Evolutionary conservation across 1,140 invertebrate species (phyloP).

Genomic region (Diorhabda elongata): DNA sequence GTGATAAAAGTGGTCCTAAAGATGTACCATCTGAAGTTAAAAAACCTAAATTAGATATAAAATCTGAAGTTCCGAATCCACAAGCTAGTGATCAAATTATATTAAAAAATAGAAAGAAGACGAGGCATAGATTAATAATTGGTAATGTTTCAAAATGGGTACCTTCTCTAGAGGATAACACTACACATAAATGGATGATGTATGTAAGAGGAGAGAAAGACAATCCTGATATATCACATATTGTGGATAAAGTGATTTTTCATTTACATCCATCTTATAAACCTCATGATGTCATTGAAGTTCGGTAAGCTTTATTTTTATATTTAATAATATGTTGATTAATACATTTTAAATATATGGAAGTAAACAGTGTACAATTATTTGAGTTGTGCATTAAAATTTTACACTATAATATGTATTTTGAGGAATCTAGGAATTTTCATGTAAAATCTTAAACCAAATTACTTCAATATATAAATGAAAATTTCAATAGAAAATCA

Average conservation of each 20-base stretch:
- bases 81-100: conserved; percentile 15
- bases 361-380: no score
- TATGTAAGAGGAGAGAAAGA: conserved; percentile 70
- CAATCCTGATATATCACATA: conserved; percentile 57
- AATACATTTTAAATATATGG: not conserved
- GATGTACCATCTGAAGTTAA: conserved; percentile 21
- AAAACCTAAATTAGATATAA: conserved; percentile 31
- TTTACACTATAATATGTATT: no score
- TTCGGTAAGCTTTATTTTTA: conserved; percentile 55
- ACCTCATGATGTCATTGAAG: conserved; percentile 81
- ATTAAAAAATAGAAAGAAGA: conserved; percentile 38
- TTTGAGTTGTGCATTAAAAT: no score
- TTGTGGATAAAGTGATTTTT: conserved; percentile 68
- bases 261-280: conserved; percentile 81
- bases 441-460: no score
- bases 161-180: conserved; percentile 61
- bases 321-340: not conserved
- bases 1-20: conserved; percentile 13
- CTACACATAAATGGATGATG: conserved; percentile 88
- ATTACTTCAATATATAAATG: no score
- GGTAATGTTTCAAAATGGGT: conserved; percentile 87
- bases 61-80: conserved; percentile 12
- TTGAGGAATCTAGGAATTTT: no score
- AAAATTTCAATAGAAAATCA: no score
- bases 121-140: conserved; percentile 53